These are phyloP conservation scores for Pheosia tremula DNA, from an alignment of 2,888 invertebrate genomes.

Conservation along the genomic window DNA sequence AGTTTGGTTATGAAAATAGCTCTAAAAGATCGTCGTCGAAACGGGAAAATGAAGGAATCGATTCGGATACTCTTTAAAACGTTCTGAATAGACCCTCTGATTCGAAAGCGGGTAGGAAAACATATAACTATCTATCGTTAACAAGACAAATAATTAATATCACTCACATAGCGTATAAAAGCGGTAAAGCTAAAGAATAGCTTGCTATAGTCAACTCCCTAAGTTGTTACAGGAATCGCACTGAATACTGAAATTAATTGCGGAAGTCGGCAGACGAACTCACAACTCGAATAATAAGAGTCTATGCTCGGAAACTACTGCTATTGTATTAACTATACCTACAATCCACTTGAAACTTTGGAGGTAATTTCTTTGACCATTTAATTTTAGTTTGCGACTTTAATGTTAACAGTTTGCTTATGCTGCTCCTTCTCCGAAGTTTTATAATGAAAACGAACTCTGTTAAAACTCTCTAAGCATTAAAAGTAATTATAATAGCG, in stretches of 20 bases:
- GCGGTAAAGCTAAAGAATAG: conserved; percentile 47
- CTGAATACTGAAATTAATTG: conserved; percentile 74
- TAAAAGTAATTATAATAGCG: too few relatives aligned
- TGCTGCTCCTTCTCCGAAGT: conserved; percentile 10
- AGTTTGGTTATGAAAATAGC: too few relatives aligned
- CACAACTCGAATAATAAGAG: conserved; percentile 70
- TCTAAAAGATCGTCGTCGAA: too few relatives aligned
- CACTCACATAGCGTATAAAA: conserved; percentile 7
- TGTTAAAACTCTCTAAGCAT: too few relatives aligned
- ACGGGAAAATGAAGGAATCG: too few relatives aligned
- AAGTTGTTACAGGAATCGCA: conserved; percentile 58
- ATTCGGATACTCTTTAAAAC: too few relatives aligned
- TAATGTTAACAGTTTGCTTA: conserved; percentile 27
- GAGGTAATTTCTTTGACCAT: conserved; percentile 39
- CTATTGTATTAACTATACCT: conserved; percentile 58
- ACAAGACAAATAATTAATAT: too few relatives aligned
- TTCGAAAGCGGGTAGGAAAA: too few relatives aligned
- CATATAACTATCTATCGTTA: too few relatives aligned
- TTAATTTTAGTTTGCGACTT: conserved; percentile 44
- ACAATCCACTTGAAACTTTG: conserved; percentile 46
- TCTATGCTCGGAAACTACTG: conserved; percentile 50
- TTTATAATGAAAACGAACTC: conserved; percentile 4
- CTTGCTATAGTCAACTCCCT: conserved; percentile 51
- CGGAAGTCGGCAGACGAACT: conserved; percentile 64
- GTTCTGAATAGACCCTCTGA: too few relatives aligned